These are phyloP conservation scores for Volucella inanis DNA, from an alignment of 2,888 invertebrate species.

Conservation along the genomic window DNA sequence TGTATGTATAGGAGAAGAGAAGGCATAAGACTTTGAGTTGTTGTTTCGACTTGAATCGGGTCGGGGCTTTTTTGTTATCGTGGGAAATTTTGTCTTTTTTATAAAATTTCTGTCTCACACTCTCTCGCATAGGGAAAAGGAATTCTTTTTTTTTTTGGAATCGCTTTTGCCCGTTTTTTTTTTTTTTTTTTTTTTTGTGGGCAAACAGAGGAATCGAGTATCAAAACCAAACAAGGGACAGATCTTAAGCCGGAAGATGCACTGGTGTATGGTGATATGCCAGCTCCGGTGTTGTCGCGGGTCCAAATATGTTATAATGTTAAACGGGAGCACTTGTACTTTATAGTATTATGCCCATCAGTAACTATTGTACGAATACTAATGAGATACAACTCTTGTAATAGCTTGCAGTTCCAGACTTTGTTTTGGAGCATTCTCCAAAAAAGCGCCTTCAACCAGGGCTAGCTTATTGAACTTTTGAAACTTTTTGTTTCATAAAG, in stretches of 20 bases:
- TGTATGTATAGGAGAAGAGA: slow-evolving; percentile 27
- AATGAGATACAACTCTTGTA: too few species aligned
- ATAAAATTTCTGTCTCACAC: slow-evolving; percentile 55
- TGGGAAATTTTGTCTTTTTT: slow-evolving; percentile 74
- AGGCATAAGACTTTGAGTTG: slow-evolving; percentile 36
- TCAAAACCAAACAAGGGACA: slow-evolving; percentile 37
- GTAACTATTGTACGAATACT: too few species aligned
- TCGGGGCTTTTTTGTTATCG: slow-evolving; percentile 69
- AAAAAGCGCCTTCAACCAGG: too few species aligned
- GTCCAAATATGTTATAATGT: too few species aligned
- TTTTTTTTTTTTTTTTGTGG: slow-evolving; percentile 5
- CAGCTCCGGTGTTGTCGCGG: too few species aligned
- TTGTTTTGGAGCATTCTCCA: too few species aligned
- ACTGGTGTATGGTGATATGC: too few species aligned
- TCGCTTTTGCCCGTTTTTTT: neutral
- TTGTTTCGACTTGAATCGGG: slow-evolving; percentile 27
- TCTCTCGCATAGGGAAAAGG: slow-evolving; percentile 17
- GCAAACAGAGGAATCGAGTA: slow-evolving; percentile 28
- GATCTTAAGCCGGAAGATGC: neutral
- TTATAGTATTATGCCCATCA: too few species aligned
- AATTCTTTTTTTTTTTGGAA: slow-evolving; percentile 7
- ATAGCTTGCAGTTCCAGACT: too few species aligned
- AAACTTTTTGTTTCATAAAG: too few species aligned
- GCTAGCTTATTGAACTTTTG: too few species aligned
- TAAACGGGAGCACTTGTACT: too few species aligned